A percentile compares a stretch with the other conserved stretches of the same genome.
phyloP scores from a whole-genome alignment of 2,113 vertebrate species.

The Syngnathus floridae region DNA sequence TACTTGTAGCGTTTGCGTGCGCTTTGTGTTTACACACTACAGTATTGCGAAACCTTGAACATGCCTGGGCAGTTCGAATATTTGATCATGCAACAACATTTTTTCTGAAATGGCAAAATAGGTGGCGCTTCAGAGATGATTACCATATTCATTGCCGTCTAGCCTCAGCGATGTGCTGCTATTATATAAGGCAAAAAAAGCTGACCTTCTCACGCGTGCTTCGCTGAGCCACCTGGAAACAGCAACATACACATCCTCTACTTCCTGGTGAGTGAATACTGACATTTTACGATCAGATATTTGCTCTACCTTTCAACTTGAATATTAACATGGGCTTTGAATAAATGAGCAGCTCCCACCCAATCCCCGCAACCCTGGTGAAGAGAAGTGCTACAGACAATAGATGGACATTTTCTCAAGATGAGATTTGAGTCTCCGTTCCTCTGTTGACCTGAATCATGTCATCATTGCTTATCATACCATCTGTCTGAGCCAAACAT shows the following conservation, averaged over 20 bases:
- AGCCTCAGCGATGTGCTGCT: neutral
- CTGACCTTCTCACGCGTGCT: neutral
- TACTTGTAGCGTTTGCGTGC: neutral
- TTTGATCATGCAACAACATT: neutral
- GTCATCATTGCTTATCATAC: no score
- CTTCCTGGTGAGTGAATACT: constrained; percentile 8
- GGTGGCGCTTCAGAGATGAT: neutral
- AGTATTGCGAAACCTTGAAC: neutral
- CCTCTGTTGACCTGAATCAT: no score
- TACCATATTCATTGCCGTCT: neutral
- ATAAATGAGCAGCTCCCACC: no score
- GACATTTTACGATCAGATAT: neutral
- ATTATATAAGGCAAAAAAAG: neutral
- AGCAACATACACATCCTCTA: neutral
- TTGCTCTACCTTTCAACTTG: neutral
- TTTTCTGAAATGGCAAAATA: neutral
- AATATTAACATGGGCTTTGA: no score
- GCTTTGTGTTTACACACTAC: neutral
- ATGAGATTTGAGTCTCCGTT: no score
- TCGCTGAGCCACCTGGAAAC: neutral
- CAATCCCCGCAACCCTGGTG: no score
- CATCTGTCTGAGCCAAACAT: neutral
- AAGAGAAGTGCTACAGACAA: no score
- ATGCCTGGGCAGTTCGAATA: neutral
- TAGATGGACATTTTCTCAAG: no score